Evolutionary conservation across 2,888 invertebrate species (phyloP).

Genomic region (Fabriciana adippe): DNA sequence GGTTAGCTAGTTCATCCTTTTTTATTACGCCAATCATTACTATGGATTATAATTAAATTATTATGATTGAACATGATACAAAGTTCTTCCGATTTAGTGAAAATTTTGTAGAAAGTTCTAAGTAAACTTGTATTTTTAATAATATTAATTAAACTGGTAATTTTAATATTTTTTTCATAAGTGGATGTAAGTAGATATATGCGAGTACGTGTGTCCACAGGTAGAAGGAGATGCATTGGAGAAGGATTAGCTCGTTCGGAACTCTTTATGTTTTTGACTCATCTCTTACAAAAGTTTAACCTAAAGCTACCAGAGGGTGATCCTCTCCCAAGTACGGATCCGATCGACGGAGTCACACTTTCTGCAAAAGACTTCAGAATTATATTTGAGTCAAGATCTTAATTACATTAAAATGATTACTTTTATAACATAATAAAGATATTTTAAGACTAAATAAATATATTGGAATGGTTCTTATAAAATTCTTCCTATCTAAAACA

Average conservation of each 20-base stretch:
- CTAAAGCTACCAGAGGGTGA: slow-evolving; percentile 61
- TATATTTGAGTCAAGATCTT: slow-evolving; percentile 59
- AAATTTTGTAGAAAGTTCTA: too few relatives aligned
- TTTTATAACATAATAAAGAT: background rate
- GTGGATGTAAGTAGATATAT: too few relatives aligned
- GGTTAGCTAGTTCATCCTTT: too few relatives aligned
- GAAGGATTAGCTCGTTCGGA: slow-evolving; percentile 88
- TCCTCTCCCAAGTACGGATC: slow-evolving; percentile 69
- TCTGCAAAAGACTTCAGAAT: slow-evolving; percentile 80
- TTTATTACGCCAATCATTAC: too few relatives aligned
- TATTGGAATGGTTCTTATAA: background rate
- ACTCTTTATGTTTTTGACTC: slow-evolving; percentile 88
- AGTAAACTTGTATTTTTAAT: too few relatives aligned
- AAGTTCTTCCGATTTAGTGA: too few relatives aligned
- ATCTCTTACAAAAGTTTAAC: slow-evolving; percentile 86
- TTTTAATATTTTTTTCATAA: too few relatives aligned
- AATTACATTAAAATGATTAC: slow-evolving; percentile 3
- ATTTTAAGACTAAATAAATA: background rate
- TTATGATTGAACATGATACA: too few relatives aligned
- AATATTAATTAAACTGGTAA: too few relatives aligned
- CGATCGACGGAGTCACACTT: slow-evolving; percentile 81
- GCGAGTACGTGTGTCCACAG: slow-evolving; percentile 56
- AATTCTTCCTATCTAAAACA: too few relatives aligned
- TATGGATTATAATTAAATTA: too few relatives aligned
- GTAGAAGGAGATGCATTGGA: slow-evolving; percentile 90